phyloP scores from a whole-genome alignment of 1,140 invertebrate genomes.

The Drosophila mauritiana region DNA sequence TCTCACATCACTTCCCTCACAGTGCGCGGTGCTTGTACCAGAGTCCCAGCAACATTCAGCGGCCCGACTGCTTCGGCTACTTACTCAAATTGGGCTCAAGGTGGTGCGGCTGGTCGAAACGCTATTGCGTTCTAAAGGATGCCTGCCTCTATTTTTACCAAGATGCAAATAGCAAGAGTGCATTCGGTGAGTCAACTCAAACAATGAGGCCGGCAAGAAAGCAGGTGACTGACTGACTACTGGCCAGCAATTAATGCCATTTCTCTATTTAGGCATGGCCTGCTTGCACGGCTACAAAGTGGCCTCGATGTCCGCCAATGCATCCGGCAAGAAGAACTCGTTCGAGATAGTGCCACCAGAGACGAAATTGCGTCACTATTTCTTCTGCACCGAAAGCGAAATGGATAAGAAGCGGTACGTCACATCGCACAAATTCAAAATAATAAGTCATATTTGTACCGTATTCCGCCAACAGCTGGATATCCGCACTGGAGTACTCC shows the following conservation, averaged over 20 bases:
- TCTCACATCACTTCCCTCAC: conserved; percentile 50
- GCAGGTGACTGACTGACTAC: conserved; percentile 27
- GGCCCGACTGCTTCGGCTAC: conserved; percentile 96
- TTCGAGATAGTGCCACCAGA: conserved; percentile 96
- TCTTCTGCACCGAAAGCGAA: conserved; percentile 96
- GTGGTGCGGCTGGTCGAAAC: conserved; percentile 94
- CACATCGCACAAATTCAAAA: neutral
- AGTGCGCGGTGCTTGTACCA: conserved; percentile 89
- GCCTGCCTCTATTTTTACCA: conserved; percentile 97
- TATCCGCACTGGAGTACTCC: conserved; percentile 96
- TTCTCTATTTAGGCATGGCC: conserved; percentile 88
- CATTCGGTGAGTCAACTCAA: conserved; percentile 89
- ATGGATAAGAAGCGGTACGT: conserved; percentile 96
- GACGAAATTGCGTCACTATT: conserved; percentile 93
- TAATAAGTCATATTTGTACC: neutral
- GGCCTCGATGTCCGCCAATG: conserved; percentile 89
- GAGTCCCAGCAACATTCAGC: conserved; percentile 89
- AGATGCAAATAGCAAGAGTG: conserved; percentile 92
- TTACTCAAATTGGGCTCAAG: conserved; percentile 92
- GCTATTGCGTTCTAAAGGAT: conserved; percentile 98
- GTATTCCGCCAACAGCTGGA: conserved; percentile 89
- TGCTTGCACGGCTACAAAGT: conserved; percentile 97
- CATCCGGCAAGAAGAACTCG: conserved; percentile 93
- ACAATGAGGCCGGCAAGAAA: neutral
- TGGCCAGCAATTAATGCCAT: conserved; percentile 56